Evolutionary conservation across 2,113 vertebrate genomes (phyloP), one percentile per base, ranked within the genome.

Genomic region (Natator depressus): DNA sequence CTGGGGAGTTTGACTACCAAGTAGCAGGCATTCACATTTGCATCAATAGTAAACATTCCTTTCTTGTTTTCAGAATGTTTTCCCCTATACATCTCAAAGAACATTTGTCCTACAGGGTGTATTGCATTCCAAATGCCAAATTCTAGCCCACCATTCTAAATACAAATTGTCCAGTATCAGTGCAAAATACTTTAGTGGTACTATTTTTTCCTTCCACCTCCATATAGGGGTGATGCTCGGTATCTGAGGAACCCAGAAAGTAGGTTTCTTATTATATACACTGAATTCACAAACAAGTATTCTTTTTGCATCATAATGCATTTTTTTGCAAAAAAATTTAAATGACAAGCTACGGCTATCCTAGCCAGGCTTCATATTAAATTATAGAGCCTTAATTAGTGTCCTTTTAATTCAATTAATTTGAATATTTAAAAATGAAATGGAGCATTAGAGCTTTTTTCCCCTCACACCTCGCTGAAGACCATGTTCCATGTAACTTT

Each of bases 391-490:
- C 65, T 72, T 75, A 88, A 91, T 46, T 13, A 1, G 16, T 65
- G 35, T 87, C 35, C 38, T 8, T 29, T 85, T 69, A 78, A 89
- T 88, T 82, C 14, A 25, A 55, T 80, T 88, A 17, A 50, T 88
- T 91, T n/a, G 51, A 25, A 54, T 88, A 35, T 84, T 84, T 89
- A 87, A 93, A 89, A 80, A 5, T 89, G 89, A 93, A 91, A 92
- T 16, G 29, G 46, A 87, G 49, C 42, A 49, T n/a, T 80, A 29
- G 57, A 22, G 62, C 83, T 81, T 81, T 93, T 92, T 80, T 87
- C 51, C 75, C 51, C 75, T 81, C 87, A 91, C 90, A 86, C 50
- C 19, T 62, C 82, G 85, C 38, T 11, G 55, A 80, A 81, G 49
- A 86, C 4, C 62, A 59, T 46, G 50, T 38, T 85, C 89, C 91